These are phyloP conservation scores for Aptenodytes patagonicus DNA, from an alignment of 2,113 vertebrate species.

Conservation along the genomic window DNA sequence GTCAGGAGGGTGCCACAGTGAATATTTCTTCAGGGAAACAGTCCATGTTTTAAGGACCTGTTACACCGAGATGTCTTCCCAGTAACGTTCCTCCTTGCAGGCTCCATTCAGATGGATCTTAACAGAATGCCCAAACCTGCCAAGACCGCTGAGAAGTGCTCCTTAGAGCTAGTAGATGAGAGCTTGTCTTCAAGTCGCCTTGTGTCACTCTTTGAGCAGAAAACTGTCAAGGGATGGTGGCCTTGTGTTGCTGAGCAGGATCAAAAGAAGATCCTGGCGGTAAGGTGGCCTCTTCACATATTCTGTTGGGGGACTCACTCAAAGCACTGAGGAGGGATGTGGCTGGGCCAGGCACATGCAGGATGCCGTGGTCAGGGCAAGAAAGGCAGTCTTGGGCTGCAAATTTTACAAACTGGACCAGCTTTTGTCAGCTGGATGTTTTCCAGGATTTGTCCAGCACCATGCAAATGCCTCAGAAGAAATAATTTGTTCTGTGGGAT, in stretches of 20 bases:
- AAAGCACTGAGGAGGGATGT: fast-evolving
- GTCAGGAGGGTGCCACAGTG: neutral
- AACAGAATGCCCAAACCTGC: conserved; percentile 90
- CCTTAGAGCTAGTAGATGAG: conserved; percentile 76
- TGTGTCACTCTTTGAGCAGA: conserved; percentile 96
- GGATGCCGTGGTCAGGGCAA: neutral
- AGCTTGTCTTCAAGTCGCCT: conserved; percentile 36
- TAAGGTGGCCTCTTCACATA: conserved; percentile 9
- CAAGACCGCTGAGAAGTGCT: conserved; percentile 88
- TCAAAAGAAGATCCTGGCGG: conserved; percentile 80
- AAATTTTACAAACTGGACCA: neutral
- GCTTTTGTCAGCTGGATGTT: neutral
- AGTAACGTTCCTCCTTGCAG: conserved; percentile 19
- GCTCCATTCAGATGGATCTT: conserved; percentile 90
- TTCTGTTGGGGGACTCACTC: neutral
- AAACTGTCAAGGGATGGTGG: conserved; percentile 95
- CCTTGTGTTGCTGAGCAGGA: conserved; percentile 80
- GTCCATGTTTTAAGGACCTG: fast-evolving
- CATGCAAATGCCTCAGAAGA: fast-evolving
- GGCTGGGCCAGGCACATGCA: neutral
- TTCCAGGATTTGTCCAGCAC: neutral
- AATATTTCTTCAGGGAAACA: neutral
- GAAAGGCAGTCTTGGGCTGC: fast-evolving
- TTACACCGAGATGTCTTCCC: fast-evolving
- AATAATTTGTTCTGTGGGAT: neutral